Conservation (phyloP, 2,797 vertebrate genomes). For the Triplophysa yarkandensis region DNA sequence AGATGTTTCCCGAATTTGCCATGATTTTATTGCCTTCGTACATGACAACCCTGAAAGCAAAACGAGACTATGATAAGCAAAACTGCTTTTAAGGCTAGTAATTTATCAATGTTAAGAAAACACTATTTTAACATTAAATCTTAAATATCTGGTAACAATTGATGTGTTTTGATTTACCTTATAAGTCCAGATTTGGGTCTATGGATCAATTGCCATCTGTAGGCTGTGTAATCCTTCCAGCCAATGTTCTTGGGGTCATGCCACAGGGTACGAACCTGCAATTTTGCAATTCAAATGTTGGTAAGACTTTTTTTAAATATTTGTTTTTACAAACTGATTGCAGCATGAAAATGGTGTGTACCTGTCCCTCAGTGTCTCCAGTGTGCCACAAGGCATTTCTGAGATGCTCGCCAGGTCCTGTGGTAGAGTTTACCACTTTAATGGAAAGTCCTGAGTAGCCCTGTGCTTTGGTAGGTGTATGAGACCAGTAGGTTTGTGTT, state of each 20-base stretch:
- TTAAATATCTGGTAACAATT: neutral
- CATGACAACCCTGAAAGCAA: conserved; percentile 88
- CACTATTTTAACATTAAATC: too few relatives aligned
- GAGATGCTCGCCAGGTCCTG: conserved; percentile 95
- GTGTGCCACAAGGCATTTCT: conserved; percentile 99
- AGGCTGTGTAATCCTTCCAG: conserved; percentile 99
- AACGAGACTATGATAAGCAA: conserved; percentile 5
- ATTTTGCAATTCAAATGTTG: conserved; percentile 44
- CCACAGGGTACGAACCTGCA: conserved; percentile 94
- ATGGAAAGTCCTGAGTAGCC: conserved; percentile 97
- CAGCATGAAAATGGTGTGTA: conserved; percentile 58
- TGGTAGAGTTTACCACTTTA: conserved; percentile 98
- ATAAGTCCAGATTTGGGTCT: conserved; percentile 97
- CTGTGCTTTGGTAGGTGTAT: conserved; percentile 92
- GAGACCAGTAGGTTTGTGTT: conserved; percentile 97
- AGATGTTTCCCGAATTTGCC: conserved; percentile 97
- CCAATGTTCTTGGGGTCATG: conserved; percentile 96
- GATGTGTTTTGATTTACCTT: conserved; percentile 74
- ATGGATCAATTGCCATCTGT: conserved; percentile 96
- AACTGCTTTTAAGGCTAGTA: neutral
- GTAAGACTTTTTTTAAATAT: conserved; percentile 19
- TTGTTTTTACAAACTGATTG: too few relatives aligned
- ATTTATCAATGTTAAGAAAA: too few relatives aligned
- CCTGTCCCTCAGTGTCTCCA: conserved; percentile 94
- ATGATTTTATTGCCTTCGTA: conserved; percentile 98